Base-by-base conservation (phyloP, 2,888 invertebrate genomes). In the Deilephila elpenor region DNA sequence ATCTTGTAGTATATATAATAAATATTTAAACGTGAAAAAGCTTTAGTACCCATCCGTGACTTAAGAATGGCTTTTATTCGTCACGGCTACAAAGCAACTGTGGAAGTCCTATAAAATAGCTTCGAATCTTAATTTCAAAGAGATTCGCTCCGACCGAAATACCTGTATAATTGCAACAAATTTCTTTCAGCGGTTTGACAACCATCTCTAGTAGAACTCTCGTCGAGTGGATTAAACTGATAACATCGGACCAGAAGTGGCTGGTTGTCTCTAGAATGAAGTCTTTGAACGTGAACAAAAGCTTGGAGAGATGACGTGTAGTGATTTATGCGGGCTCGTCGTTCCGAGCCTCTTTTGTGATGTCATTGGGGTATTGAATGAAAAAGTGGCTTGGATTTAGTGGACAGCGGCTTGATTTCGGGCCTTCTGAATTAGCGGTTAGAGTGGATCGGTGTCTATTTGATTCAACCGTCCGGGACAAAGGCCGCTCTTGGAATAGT, bases 241-340 rank as follows among this genome's bases (percentile, higher is more conserved):
- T 20, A 64, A 20, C 62, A 73, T 59, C 32, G 73, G 83, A 51
- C 80, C 85, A 76, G 70, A 64, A 71, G 76, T 78, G 17, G 59
- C 59, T 82, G 83, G 88, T 72, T 71, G 73, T 71, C 76, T 76
- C 79, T 80, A 81, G 84, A 89, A 87, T 88, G 83, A 86, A 88
- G 87, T 87, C 84, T 82, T 80, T 79, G 82, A 80, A 77, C 81
- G 81, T 82, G 86, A 83, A 88, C 87, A 88, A 89, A 86, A 84
- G 83, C 77, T 78, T 79, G 78, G 80, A 80, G 83, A 84, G 83
- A 87, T 88, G 89, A 87, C 88, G 82, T 84, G 81, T 82, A 83
- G 84, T 87, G 88, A 89, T 89, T 89, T 89, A 90, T 89, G 85
- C 83, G 86, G 85, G 83, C 79, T 75, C 74, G 73, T 59, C 53